These are phyloP conservation scores for Amphiura filiformis DNA, from an alignment of 35 echinoderm and acorn worm species.

Conservation along the genomic window DNA sequence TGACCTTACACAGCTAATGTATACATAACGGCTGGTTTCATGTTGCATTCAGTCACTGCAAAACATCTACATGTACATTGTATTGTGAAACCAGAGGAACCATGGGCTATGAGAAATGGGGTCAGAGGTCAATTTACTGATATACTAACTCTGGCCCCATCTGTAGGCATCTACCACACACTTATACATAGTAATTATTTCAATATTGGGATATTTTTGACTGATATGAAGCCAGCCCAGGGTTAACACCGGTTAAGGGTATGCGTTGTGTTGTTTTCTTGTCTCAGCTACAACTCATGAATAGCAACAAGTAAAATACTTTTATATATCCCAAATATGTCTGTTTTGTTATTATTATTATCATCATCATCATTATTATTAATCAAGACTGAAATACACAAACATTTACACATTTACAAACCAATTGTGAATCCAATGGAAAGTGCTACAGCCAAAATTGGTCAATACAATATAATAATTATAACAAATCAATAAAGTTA, in stretches of 20 bases:
- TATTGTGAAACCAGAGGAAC: constrained; percentile 2
- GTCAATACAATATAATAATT: background rate
- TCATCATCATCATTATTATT: background rate
- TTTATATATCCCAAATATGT: background rate
- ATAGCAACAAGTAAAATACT: background rate
- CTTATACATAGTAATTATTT: background rate
- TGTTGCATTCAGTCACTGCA: constrained; percentile 7
- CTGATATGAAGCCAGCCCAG: background rate
- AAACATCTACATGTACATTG: constrained; percentile 3
- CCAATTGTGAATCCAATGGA: constrained; percentile 14
- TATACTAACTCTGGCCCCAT: background rate
- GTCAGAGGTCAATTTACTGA: constrained; percentile 10
- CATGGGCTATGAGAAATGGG: background rate
- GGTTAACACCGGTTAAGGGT: background rate
- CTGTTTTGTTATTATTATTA: background rate
- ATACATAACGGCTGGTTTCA: constrained; percentile 7
- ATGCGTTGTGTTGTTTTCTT: background rate
- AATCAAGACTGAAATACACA: constrained; percentile 30
- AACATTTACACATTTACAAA: constrained; percentile 54
- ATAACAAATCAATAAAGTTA: constrained; percentile 6
- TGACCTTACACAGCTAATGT: background rate
- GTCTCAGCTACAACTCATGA: background rate
- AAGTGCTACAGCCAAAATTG: constrained; percentile 14
- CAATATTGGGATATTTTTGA: background rate
- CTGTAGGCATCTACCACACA: background rate